Evolutionary conservation across 2,888 invertebrate genomes (phyloP).

Genomic region (Bellardia bayeri): DNA sequence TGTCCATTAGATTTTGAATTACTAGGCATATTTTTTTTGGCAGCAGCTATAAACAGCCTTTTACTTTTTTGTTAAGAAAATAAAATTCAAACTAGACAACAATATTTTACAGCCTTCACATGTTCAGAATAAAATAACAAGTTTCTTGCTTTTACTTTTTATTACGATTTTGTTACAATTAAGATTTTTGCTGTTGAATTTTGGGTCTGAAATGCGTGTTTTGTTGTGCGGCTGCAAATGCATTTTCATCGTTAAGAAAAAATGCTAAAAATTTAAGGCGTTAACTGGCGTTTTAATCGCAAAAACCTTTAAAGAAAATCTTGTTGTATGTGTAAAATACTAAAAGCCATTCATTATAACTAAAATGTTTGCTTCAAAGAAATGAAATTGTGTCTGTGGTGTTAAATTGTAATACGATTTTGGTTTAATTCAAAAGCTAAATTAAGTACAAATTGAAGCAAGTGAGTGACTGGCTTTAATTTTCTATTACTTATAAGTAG

Average conservation of each 20-base stretch:
- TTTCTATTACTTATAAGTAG: too few species aligned
- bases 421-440: not conserved
- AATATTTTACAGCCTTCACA: slow-evolving; percentile 52
- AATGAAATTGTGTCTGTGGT: not conserved
- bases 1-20: slow-evolving; percentile 28
- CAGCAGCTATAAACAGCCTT: slow-evolving; percentile 33
- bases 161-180: slow-evolving; percentile 57
- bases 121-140: slow-evolving; percentile 54
- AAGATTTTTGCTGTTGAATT: slow-evolving; percentile 40
- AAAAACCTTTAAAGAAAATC: slow-evolving; percentile 54
- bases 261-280: slow-evolving; percentile 67
- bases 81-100: not conserved
- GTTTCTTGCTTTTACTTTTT: not conserved
- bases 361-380: not conserved
- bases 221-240: slow-evolving; percentile 40
- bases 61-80: slow-evolving; percentile 41
- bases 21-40: slow-evolving; percentile 31
- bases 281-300: slow-evolving; percentile 57
- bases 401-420: not conserved
- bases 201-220: slow-evolving; percentile 41
- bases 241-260: slow-evolving; percentile 46
- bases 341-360: not conserved
- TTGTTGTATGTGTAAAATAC: slow-evolving; percentile 7
- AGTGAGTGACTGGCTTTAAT: too few species aligned
- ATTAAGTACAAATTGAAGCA: not conserved